Evolutionary conservation across 1,140 invertebrate genomes (phyloP).

Genomic region (Oncopodura yosiiana): DNA sequence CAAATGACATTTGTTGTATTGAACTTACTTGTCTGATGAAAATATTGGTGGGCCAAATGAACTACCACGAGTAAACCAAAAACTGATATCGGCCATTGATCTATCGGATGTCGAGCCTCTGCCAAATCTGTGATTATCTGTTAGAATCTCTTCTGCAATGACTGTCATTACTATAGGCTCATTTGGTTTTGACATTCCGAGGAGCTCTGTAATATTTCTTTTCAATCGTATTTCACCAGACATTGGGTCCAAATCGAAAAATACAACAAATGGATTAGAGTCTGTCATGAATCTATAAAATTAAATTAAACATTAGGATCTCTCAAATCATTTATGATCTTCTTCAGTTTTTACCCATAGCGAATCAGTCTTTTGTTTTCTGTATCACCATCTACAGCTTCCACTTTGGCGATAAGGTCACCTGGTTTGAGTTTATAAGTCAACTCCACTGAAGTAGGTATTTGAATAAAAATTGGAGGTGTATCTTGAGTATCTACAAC

Average conservation of each 20-base stretch:
- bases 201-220: constrained; percentile 48
- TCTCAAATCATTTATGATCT: no score
- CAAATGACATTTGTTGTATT: not conserved
- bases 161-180: constrained; percentile 70
- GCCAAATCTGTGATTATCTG: constrained; percentile 43
- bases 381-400: constrained; percentile 80
- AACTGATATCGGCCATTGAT: constrained; percentile 24
- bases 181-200: constrained; percentile 60
- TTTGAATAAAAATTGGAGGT: constrained; percentile 22
- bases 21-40: constrained; percentile 27
- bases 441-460: constrained; percentile 19
- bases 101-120: not conserved
- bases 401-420: constrained; percentile 55
- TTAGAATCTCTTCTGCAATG: constrained; percentile 66
- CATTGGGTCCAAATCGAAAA: constrained; percentile 71
- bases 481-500: constrained; percentile 33
- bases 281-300: constrained; percentile 70
- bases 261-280: constrained; percentile 66
- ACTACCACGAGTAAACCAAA: constrained; percentile 21
- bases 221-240: constrained; percentile 54
- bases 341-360: no score
- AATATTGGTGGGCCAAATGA: constrained; percentile 26
- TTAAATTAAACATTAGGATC: no score
- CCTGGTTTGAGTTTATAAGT: constrained; percentile 37
- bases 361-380: constrained; percentile 67